These are phyloP conservation scores for Drosophila monieri DNA, from an alignment of 2,888 invertebrate genomes.

Conservation along the genomic window DNA sequence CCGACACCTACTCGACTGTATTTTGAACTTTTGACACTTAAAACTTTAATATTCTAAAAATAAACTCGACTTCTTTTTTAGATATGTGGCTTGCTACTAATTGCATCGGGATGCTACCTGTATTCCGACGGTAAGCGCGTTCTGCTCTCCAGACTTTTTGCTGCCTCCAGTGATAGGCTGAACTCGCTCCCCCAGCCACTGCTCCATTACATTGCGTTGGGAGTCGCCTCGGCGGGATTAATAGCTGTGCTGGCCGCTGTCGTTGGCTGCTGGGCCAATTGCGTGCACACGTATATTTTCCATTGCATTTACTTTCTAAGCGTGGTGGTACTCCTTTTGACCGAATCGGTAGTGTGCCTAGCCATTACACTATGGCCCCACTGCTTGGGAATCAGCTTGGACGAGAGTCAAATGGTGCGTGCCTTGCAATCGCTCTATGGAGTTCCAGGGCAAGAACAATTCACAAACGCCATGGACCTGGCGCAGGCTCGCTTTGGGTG, in stretches of 20 bases:
- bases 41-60: background rate
- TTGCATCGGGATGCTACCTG: conserved; percentile 89
- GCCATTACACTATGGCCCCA: conserved; percentile 91
- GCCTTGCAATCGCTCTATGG: conserved; percentile 91
- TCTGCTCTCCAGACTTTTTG: conserved; percentile 89
- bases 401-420: conserved; percentile 88
- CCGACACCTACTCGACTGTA: background rate
- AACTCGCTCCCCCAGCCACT: conserved; percentile 88
- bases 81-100: conserved; percentile 89
- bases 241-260: conserved; percentile 88
- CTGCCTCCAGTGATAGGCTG: conserved; percentile 85
- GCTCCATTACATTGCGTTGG: conserved; percentile 90
- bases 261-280: conserved; percentile 92
- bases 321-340: conserved; percentile 87
- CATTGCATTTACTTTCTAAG: conserved; percentile 90
- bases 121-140: conserved; percentile 89
- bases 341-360: conserved; percentile 89
- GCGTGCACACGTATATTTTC: conserved; percentile 89
- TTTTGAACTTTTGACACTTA: background rate
- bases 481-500: conserved; percentile 90
- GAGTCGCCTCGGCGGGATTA: conserved; percentile 88
- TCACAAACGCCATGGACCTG: conserved; percentile 92
- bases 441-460: conserved; percentile 88
- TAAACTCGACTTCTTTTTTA: conserved; percentile 81
- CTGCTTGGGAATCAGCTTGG: conserved; percentile 89